Evolutionary conservation across 2,797 vertebrate species (phyloP).

Genomic region (Ibycter americanus): DNA sequence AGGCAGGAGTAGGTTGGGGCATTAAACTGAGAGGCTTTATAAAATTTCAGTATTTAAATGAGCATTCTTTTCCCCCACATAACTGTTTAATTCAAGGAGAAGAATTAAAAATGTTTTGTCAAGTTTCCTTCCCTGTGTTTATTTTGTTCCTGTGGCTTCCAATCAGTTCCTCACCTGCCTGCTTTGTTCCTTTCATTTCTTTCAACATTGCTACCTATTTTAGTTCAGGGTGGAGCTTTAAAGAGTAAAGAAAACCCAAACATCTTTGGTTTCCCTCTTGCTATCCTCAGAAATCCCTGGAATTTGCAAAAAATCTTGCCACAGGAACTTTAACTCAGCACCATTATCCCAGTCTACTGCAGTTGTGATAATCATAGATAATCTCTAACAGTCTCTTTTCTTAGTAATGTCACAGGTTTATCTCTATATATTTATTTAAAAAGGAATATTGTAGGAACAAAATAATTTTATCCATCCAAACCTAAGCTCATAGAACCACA

Average conservation of each 20-base stretch:
- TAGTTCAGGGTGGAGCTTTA: not conserved
- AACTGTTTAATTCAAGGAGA: not conserved
- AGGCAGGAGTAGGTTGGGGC: not conserved
- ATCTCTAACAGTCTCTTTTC: not conserved
- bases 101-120: not conserved
- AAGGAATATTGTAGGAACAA: not conserved
- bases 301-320: not conserved
- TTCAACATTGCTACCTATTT: not conserved
- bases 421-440: not conserved
- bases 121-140: not conserved
- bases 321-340: not conserved
- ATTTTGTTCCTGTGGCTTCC: not conserved
- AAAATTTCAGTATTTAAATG: not conserved
- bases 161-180: not conserved
- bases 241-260: not conserved
- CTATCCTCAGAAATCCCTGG: not conserved
- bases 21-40: not conserved
- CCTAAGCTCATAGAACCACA: not conserved
- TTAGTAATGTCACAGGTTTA: not conserved
- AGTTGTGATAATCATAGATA: not conserved
- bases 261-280: not conserved
- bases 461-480: not conserved
- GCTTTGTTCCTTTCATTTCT: not conserved
- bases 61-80: not conserved
- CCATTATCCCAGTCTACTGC: not conserved